A percentile compares a stretch with the other conserved stretches of the same genome.
Evolutionary conservation across 2,888 invertebrate genomes (phyloP).

Genomic region (Leptopterna dolabrata): DNA sequence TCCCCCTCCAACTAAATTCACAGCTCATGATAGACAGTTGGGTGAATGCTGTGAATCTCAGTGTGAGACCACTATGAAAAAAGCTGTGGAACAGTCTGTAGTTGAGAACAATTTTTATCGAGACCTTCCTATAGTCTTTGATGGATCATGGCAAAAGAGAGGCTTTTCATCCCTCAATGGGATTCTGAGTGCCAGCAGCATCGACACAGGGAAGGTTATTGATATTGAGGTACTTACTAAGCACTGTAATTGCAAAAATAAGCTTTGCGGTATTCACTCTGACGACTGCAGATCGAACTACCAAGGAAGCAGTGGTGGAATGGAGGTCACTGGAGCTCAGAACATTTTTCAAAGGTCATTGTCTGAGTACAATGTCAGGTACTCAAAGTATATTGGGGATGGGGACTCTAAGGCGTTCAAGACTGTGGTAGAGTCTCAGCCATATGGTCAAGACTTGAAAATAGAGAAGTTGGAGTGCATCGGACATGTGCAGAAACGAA

Average conservation of each 20-base stretch:
- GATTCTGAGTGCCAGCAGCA: not conserved
- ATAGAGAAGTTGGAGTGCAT: constrained; percentile 39
- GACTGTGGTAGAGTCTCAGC: constrained; percentile 12
- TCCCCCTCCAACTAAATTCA: constrained; percentile 21
- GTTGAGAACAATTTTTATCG: not conserved
- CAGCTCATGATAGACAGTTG: not conserved
- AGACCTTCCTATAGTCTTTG: constrained; percentile 42
- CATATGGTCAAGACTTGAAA: constrained; percentile 37
- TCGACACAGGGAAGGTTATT: not conserved
- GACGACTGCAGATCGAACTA: constrained; percentile 52
- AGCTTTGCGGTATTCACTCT: not conserved
- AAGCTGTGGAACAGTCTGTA: constrained; percentile 54
- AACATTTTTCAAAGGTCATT: constrained; percentile 55
- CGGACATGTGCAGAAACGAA: constrained; percentile 37
- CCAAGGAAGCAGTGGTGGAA: constrained; percentile 56
- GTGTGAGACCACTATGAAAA: constrained; percentile 29
- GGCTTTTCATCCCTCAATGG: not conserved
- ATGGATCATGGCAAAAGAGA: constrained; percentile 43
- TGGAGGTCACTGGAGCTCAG: constrained; percentile 57
- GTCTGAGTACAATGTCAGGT: constrained; percentile 49
- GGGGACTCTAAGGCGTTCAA: constrained; percentile 48
- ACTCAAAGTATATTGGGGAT: constrained; percentile 56
- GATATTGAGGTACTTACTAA: not conserved
- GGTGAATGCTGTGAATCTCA: not conserved
- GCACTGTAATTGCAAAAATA: not conserved